Conservation (phyloP, 2,113 vertebrate genomes). For the Chlorodrepanis virens region DNA sequence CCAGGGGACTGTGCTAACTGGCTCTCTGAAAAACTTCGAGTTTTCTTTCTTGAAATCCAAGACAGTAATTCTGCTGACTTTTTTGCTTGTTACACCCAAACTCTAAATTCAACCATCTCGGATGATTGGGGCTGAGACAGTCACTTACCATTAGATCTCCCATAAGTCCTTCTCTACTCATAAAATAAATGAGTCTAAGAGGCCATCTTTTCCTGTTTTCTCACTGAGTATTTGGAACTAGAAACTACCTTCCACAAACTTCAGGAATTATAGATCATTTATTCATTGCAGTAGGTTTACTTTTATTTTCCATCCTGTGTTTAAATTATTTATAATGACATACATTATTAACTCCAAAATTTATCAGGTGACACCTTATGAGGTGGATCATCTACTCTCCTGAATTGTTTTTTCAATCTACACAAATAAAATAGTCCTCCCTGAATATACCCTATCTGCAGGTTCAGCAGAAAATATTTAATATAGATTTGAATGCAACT, state of each 20-base stretch:
- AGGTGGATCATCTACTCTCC: not conserved
- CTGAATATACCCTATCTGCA: not conserved
- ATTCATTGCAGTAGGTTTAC: not conserved
- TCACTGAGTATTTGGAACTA: not conserved
- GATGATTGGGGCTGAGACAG: too few species aligned
- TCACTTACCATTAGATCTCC: not conserved
- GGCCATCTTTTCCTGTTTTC: not conserved
- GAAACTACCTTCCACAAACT: not conserved
- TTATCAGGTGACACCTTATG: not conserved
- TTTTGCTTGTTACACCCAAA: not conserved
- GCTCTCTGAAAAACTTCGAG: not conserved
- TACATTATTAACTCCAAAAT: constrained; percentile 4
- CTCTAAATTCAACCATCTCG: not conserved
- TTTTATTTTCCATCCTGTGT: not conserved
- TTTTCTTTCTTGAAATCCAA: not conserved
- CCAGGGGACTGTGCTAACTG: not conserved
- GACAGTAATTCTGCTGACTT: not conserved
- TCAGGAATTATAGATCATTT: not conserved
- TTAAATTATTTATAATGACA: constrained; percentile 7
- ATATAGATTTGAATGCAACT: not conserved
- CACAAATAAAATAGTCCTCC: not conserved
- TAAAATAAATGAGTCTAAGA: not conserved
- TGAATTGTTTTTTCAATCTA: not conserved
- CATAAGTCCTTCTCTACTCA: not conserved
- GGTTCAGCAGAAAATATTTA: not conserved